phyloP scores from a whole-genome alignment of 2,113 vertebrate genomes.

The Cisticola juncidis region DNA sequence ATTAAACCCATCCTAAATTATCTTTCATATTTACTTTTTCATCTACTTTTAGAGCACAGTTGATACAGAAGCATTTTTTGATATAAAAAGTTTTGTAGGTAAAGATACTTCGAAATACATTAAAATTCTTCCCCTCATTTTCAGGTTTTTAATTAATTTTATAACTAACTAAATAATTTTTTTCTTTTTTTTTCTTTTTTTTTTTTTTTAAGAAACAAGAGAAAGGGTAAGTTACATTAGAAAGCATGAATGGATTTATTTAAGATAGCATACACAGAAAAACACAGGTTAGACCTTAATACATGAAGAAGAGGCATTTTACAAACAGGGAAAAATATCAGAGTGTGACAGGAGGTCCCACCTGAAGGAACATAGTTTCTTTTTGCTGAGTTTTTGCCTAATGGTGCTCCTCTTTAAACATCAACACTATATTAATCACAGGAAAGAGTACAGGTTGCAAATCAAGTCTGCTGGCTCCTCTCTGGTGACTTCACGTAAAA shows the following conservation, averaged over 20 bases:
- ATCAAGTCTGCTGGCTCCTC: constrained; percentile 41
- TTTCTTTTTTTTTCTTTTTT: neutral
- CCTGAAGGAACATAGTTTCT: neutral
- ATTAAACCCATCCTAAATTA: neutral
- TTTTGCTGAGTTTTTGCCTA: constrained; percentile 35
- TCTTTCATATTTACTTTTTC: neutral
- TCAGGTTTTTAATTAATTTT: neutral
- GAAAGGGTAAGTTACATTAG: neutral
- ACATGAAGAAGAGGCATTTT: neutral
- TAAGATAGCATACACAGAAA: neutral
- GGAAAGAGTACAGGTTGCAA: constrained; percentile 19
- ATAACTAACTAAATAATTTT: neutral
- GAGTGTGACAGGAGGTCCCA: neutral
- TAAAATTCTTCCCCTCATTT: neutral
- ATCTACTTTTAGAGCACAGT: neutral
- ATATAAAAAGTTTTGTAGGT: neutral
- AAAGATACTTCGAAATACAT: neutral
- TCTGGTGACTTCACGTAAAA: constrained; percentile 73
- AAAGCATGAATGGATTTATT: neutral
- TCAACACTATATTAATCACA: constrained; percentile 68
- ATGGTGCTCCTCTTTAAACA: constrained; percentile 52
- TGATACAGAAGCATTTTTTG: neutral
- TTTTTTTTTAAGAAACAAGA: neutral
- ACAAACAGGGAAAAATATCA: neutral
- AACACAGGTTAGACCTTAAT: neutral